Evolutionary conservation across 2,113 vertebrate genomes (phyloP), one percentile per base, ranked within the genome.

Genomic region (Lepisosteus oculatus): DNA sequence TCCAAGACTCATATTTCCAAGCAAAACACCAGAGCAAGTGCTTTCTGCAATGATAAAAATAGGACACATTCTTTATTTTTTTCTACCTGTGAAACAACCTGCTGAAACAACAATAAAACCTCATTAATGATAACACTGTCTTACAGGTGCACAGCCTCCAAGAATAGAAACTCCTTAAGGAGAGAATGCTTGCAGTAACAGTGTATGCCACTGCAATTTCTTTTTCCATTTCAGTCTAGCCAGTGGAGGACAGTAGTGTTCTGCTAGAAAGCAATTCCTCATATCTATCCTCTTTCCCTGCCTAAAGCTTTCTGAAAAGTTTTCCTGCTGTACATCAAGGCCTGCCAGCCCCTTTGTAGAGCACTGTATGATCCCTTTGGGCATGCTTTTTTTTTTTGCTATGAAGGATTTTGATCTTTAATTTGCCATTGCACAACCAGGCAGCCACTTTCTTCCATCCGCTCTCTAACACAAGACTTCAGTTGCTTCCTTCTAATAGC

Each of bases 161-260:
- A 51, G 47, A 51, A 51, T 51, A 51, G 47, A 3, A 2, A 51
- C 47, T 51, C 47, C 47, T 51, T 9, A 5, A 51, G 47, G 47
- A 51, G 47, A 51, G 47, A 51, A 51, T 6, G 47, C 47, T 51
- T 51, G 47, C 47, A 51, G 47, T 29, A 51, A 51, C 47, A 51
- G 29, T 29, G 29, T 2, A 51, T 9, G 47, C 47, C 9, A 51
- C 12, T 62, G 15, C 43, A 15, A 42, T 5, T 7, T 4, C 14
- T 8, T 57, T 1, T 56, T 61, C 43, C 45, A 29, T 57, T 54
- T 3, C 11, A 3, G 3, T 83, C 77, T 55, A 78, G 71, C 79
- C 84, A 86, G 68, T 74, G 8, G 85, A 83, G 81, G 86, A 80
- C 85, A 86, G 80, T 87, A 80, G 77, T 82, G 81, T 13, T 82